phyloP scores from a whole-genome alignment of 2,797 vertebrate species.

The Syngnathus rostellatus region DNA sequence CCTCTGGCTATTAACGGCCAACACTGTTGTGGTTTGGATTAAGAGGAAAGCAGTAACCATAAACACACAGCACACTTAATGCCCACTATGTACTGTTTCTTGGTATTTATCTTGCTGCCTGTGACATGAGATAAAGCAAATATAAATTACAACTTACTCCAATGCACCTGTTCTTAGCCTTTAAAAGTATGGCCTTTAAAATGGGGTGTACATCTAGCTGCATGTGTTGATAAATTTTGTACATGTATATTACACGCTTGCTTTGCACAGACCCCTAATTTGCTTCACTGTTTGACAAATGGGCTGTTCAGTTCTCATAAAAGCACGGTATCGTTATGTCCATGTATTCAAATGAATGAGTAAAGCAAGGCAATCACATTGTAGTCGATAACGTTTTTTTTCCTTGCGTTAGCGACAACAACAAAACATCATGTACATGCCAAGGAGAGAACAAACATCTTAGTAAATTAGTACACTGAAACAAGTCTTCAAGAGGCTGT shows the following conservation, averaged over 20 bases:
- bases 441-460: slow-evolving; percentile 7
- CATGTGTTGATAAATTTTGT: background rate
- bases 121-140: background rate
- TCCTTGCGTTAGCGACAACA: slow-evolving; percentile 3
- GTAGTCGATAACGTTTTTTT: background rate
- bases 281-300: slow-evolving; percentile 33
- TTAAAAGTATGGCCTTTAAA: background rate
- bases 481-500: background rate
- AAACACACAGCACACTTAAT: background rate
- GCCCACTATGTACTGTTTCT: background rate
- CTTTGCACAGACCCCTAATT: slow-evolving; percentile 20
- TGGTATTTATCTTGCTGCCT: background rate
- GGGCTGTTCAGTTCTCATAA: slow-evolving; percentile 19
- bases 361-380: slow-evolving; percentile 9
- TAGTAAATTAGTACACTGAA: slow-evolving; percentile 8
- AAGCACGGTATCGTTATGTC: slow-evolving; percentile 39
- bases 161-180: background rate
- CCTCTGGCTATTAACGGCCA: slow-evolving; percentile 34
- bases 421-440: background rate
- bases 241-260: background rate
- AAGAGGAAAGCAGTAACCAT: slow-evolving; percentile 1
- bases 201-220: background rate
- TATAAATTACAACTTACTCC: background rate
- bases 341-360: slow-evolving; percentile 36
- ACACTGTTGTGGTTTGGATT: slow-evolving; percentile 24